Base-by-base conservation (phyloP, 1,140 invertebrate genomes). In the Augochlora pura region DNA sequence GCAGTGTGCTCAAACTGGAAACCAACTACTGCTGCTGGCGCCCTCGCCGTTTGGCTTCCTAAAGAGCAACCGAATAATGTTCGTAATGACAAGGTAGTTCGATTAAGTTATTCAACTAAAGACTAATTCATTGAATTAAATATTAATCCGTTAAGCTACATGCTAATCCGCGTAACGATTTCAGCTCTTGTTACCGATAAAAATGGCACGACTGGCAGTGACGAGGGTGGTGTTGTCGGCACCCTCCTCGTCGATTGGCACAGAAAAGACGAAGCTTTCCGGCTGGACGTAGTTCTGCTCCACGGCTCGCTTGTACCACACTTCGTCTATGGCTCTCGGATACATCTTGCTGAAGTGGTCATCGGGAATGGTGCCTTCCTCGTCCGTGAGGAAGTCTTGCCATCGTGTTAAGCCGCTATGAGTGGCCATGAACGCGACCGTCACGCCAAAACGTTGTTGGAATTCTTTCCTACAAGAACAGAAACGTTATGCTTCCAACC, bases 271-370 rank as follows among this genome's bases (percentile, higher is more conserved):
- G 89, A 98, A 98, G 83, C 96, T 97, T 4, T 96, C 95, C 0
- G 95, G 94, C 68, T 97, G 95, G 39, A 97, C 92, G 87, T 96
- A 96, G 91, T 98, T 95, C 82, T 98, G 97, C 84, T 99, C 98
- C 0, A 99, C 97, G 1, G 98, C 98, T 65, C 98, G 94, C 82
- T 96, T 96, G 90, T 99, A 99, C 97, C 98, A 99, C 10, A 97
- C 94, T 91, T 99, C 98, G 89, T 99, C 97, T 60, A 97, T 98
- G 1, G 98, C 96, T 68, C 95, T 87, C 1, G 91, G 82, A 74
- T 93, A 88, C 64, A 91, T 66, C 14, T 88, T 89, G 62, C 91
- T 92, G 60, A 93, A 93, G 57, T 92, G 92, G 39, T 93, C 89
- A 0, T 90, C 87, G 0, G 87, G 79, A 9, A 85, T 67, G 38